A percentile compares a stretch with the other conserved stretches of the same genome.
These are phyloP conservation scores for Sebastes schlegelii DNA, from an alignment of 2,113 vertebrate species.

Conservation along the genomic window DNA sequence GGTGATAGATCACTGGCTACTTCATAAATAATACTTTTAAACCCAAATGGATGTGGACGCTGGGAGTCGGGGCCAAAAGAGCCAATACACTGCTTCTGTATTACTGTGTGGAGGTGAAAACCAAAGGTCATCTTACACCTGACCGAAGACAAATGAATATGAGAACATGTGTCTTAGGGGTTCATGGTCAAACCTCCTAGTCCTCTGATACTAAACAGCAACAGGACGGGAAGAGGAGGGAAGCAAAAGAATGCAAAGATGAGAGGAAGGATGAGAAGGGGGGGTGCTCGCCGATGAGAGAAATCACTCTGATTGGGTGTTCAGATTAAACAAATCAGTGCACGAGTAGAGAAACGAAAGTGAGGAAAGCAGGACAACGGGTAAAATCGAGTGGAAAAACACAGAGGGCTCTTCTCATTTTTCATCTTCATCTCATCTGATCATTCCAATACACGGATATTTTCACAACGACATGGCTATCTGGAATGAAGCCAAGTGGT, in stretches of 20 bases:
- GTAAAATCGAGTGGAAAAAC: no score
- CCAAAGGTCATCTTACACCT: background rate
- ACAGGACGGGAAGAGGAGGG: background rate
- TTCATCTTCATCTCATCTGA: no score
- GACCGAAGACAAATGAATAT: background rate
- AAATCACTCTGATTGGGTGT: no score
- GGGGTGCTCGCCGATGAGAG: no score
- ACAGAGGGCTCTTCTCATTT: no score
- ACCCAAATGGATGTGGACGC: background rate
- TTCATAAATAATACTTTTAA: slow-evolving; percentile 22
- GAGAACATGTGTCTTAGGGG: background rate
- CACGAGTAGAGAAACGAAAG: no score
- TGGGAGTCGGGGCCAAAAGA: background rate
- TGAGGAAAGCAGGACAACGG: no score
- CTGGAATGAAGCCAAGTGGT: no score
- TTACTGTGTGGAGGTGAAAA: slow-evolving; percentile 14
- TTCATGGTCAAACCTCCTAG: background rate
- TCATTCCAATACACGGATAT: no score
- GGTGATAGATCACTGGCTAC: background rate
- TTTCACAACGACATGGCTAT: no score
- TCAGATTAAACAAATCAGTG: no score
- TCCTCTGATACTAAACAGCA: background rate
- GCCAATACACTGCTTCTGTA: background rate
- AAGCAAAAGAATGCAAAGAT: background rate
- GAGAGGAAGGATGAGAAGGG: background rate